Percentiles rank a stretch among this genome's conserved stretches.
These are phyloP conservation scores for Prosapia bicincta DNA, from an alignment of 2,888 invertebrate genomes.

Conservation along the genomic window DNA sequence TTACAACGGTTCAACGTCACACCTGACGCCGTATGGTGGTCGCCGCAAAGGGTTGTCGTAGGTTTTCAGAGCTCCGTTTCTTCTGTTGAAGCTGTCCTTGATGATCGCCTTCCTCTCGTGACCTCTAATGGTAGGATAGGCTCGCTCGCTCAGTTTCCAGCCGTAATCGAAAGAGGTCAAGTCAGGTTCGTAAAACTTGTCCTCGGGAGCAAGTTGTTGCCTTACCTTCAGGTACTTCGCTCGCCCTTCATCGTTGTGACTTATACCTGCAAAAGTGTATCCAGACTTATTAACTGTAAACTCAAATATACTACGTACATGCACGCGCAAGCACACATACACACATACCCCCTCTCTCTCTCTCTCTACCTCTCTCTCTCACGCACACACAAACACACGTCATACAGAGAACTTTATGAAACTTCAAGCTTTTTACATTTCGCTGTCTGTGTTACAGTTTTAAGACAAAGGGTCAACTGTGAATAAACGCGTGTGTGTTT, in stretches of 20 bases:
- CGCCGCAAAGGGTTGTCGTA: slow-evolving; percentile 21
- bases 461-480: too few relatives aligned
- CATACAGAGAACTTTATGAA: too few relatives aligned
- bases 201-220: slow-evolving; percentile 26
- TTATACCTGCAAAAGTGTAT: slow-evolving; percentile 30
- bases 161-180: slow-evolving; percentile 31
- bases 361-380: too few relatives aligned
- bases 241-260: slow-evolving; percentile 36
- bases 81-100: slow-evolving; percentile 24
- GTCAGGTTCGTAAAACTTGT: slow-evolving; percentile 30
- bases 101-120: slow-evolving; percentile 9
- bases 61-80: slow-evolving; percentile 31
- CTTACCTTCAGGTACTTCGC: slow-evolving; percentile 30
- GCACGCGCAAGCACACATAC: too few relatives aligned
- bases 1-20: not conserved
- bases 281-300: not conserved
- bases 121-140: slow-evolving; percentile 10
- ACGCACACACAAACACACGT: too few relatives aligned
- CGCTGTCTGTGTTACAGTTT: too few relatives aligned
- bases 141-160: slow-evolving; percentile 33
- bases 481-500: too few relatives aligned
- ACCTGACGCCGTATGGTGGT: not conserved
- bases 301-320: not conserved
- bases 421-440: too few relatives aligned
- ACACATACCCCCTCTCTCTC: too few relatives aligned